phyloP scores from a whole-genome alignment of 2,888 invertebrate species.

The Ceriagrion tenellum region DNA sequence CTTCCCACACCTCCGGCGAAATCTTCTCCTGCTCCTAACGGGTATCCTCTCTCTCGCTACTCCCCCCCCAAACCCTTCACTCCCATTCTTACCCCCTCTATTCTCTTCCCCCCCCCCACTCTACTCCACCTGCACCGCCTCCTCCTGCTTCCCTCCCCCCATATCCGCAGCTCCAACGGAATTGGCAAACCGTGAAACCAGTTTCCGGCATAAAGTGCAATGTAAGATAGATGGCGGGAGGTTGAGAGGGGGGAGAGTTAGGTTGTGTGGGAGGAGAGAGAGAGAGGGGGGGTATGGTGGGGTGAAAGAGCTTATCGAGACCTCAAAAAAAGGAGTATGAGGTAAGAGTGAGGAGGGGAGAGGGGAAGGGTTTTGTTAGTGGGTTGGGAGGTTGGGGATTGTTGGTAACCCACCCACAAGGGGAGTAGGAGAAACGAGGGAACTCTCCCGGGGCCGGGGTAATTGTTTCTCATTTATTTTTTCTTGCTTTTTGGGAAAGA shows the following conservation, averaged over 20 bases:
- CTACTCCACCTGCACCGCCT: neutral
- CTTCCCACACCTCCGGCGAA: constrained; percentile 62
- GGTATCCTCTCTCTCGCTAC: neutral
- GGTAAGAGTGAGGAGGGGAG: neutral
- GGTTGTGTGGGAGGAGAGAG: neutral
- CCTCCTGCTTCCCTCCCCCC: neutral
- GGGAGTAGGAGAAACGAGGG: neutral
- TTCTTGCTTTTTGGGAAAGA: neutral
- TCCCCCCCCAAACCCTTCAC: neutral
- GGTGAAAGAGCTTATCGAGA: constrained; percentile 7
- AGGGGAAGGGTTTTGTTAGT: neutral
- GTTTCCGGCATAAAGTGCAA: constrained; percentile 67
- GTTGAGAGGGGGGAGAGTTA: neutral
- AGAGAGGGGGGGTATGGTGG: constrained; percentile 2
- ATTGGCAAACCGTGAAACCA: constrained; percentile 67
- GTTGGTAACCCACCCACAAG: neutral
- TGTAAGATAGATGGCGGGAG: constrained; percentile 56
- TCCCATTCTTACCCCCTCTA: neutral
- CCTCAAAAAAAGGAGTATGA: neutral
- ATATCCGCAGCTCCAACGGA: constrained; percentile 37
- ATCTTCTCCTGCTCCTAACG: constrained; percentile 5
- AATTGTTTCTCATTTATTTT: constrained; percentile 5
- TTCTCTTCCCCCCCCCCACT: neutral
- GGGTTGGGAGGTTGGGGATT: neutral
- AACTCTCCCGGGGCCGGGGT: neutral